Base-by-base conservation (phyloP, 2,113 vertebrate genomes). In the Hirundichthys speculiger region DNA sequence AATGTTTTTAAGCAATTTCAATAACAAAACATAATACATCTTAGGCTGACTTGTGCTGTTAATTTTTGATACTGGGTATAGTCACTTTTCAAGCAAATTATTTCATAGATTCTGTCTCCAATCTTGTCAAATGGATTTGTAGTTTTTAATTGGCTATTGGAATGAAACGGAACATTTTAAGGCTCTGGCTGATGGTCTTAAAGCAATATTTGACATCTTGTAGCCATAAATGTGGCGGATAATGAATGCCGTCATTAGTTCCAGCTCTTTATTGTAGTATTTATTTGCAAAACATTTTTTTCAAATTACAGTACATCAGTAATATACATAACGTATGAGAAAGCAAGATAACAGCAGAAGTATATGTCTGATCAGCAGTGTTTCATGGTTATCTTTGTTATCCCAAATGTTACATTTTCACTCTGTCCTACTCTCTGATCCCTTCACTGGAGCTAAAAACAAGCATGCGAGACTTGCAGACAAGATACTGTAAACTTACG, bases 401-500 rank as follows among this genome's bases (percentile, higher is more conserved):
- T 30, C 18, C 5, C 65, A 19, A 40, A 4, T 3, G 24, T 55
- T 68, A 9, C 30, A 41, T 34, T 38, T 41, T 74, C 53, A 66
- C 19, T 52, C 6, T 53, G 45, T 64, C 64, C 53, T 41, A 6
- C 42, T 58, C 16, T 20, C 43, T 11, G 12, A 53, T 43, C 57
- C 13, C 3, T 14, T 34, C 13, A 25, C 14, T 10, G 2, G 34
- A 21, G n/a, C 46, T 65, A 48, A 79, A 79, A 73, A 64, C 38
- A n/a, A 56, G 49, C 72, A 88, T 64, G 63, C 65, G 39, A 60
- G 64, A n/a, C n/a, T 71, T 73, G 65, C 65, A 71, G 86, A 90
- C 71, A 87, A 89, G 83, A 93, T 86, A 75, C 76, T 66, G 27
- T 69, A 65, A 77, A 84, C 79, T 91, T 88, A 84, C 71, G 73